Conservation (phyloP, 2,113 vertebrate species). For the Podiceps cristatus region DNA sequence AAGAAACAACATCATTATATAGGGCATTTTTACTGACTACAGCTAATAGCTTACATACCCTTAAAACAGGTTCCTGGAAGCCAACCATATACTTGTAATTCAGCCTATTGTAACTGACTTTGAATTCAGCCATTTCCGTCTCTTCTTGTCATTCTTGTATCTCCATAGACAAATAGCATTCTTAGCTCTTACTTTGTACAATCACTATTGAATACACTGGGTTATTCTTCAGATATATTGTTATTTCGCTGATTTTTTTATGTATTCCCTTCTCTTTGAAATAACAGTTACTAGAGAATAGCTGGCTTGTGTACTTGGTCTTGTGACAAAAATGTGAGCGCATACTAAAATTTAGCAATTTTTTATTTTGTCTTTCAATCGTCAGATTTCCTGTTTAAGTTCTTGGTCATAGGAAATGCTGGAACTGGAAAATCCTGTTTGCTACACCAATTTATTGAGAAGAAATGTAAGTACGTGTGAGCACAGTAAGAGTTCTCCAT, state of each 20-base stretch:
- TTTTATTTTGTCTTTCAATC: neutral
- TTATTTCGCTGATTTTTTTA: neutral
- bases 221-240: neutral
- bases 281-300: neutral
- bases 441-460: slow-evolving; percentile 84
- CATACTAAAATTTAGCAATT: neutral
- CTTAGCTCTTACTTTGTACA: neutral
- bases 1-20: neutral
- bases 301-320: neutral
- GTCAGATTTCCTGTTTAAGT: slow-evolving; percentile 84
- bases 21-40: neutral
- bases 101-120: neutral
- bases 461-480: slow-evolving; percentile 79
- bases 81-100: neutral
- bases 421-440: slow-evolving; percentile 84
- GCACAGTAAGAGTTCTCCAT: neutral
- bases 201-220: neutral
- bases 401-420: slow-evolving; percentile 85
- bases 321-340: neutral
- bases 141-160: neutral
- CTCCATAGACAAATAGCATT: neutral
- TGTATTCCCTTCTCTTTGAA: neutral
- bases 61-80: neutral
- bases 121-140: neutral
- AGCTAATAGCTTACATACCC: neutral